phyloP scores from a whole-genome alignment of 2,888 invertebrate species.

The Leucophora obtusa region DNA sequence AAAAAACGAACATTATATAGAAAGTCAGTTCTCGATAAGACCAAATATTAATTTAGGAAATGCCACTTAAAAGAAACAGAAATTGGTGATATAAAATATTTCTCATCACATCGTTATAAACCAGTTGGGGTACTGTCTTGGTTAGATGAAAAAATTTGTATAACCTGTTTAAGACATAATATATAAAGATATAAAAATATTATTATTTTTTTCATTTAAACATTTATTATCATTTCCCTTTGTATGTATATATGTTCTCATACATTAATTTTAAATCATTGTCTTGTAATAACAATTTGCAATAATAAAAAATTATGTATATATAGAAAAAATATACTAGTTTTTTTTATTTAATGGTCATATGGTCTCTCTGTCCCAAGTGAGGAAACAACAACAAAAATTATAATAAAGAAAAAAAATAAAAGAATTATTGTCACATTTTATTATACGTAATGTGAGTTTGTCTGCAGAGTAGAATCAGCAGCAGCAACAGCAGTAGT shows the following conservation, averaged over 20 bases:
- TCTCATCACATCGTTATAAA: too few relatives aligned
- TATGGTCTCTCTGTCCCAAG: not conserved
- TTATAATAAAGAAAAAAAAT: not conserved
- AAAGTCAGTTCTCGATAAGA: too few relatives aligned
- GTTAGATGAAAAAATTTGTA: not conserved
- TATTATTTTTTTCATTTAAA: constrained; percentile 15
- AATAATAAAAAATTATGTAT: not conserved
- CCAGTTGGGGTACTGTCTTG: not conserved
- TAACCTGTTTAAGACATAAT: not conserved
- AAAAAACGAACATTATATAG: too few relatives aligned
- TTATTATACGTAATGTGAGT: not conserved
- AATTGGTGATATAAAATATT: too few relatives aligned
- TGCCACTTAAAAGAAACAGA: too few relatives aligned
- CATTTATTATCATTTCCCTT: constrained; percentile 32
- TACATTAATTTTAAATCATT: constrained; percentile 45
- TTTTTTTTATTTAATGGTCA: not conserved
- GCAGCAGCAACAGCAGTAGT: not conserved
- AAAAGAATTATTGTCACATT: constrained; percentile 3
- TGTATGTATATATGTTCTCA: constrained; percentile 9
- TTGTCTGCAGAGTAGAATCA: not conserved
- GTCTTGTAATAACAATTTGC: constrained; percentile 41
- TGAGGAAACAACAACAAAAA: not conserved
- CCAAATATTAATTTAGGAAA: too few relatives aligned
- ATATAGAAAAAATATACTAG: constrained; percentile 16
- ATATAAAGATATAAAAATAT: not conserved